A percentile compares a stretch with the other conserved stretches of the same genome.
phyloP scores from a whole-genome alignment of 2,113 vertebrate species.

The Probosciger aterrimus region DNA sequence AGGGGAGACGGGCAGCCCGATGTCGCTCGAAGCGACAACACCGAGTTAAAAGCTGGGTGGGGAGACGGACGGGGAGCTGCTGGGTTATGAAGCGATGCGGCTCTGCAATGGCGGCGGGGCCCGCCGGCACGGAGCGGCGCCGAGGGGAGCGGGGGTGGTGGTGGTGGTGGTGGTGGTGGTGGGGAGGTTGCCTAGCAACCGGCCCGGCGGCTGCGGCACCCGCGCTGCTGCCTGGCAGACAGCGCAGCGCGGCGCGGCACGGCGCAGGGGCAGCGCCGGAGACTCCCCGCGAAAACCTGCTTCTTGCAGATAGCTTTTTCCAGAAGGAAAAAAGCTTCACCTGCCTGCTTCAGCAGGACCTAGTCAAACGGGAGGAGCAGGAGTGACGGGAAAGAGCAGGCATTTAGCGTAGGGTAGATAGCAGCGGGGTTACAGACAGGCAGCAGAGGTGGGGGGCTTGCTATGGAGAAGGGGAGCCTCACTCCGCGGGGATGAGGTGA shows the following conservation, averaged over 20 bases:
- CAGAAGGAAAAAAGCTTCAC: neutral
- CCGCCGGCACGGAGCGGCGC: neutral
- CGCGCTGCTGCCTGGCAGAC: slow-evolving; percentile 27
- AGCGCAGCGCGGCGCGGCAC: neutral
- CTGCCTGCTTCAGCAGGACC: neutral
- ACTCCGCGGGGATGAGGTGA: neutral
- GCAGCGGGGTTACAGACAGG: neutral
- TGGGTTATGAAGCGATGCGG: neutral
- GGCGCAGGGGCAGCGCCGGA: neutral
- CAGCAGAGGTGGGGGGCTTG: neutral
- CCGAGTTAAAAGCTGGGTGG: neutral
- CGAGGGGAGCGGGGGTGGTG: neutral
- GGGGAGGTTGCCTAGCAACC: slow-evolving; percentile 61
- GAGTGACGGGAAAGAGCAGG: neutral
- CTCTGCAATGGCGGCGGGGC: neutral
- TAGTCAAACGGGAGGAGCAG: neutral
- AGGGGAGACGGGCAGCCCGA: neutral
- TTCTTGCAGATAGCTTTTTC: neutral
- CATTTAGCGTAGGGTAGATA: neutral
- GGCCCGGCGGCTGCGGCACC: slow-evolving; percentile 52
- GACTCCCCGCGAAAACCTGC: neutral
- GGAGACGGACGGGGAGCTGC: neutral
- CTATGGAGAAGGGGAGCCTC: neutral
- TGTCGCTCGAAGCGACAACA: neutral
- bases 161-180: neutral